These are phyloP conservation scores for Drosophila greeni DNA, from an alignment of 2,888 invertebrate species.

Conservation along the genomic window DNA sequence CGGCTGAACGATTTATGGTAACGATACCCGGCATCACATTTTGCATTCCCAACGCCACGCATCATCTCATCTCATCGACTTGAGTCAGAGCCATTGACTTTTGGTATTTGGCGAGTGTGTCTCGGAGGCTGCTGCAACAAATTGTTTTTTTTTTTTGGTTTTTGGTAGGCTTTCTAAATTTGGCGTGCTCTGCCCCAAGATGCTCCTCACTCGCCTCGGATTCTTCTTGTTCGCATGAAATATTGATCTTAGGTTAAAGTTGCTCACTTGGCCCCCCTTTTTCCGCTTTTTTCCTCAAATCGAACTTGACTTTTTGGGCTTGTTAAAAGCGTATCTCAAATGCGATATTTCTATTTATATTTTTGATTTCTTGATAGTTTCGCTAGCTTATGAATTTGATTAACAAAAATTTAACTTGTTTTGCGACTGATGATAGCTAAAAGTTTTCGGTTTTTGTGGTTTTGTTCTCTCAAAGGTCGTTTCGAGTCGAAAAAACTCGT, in stretches of 20 bases:
- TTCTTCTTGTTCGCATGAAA: constrained; percentile 30
- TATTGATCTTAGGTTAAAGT: constrained; percentile 26
- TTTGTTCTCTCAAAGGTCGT: constrained; percentile 70
- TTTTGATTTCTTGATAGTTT: constrained; percentile 52
- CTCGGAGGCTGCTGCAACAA: constrained; percentile 28
- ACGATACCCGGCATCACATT: constrained; percentile 12
- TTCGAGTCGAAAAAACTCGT: constrained; percentile 19
- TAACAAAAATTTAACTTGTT: constrained; percentile 63
- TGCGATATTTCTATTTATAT: constrained; percentile 58
- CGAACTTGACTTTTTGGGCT: constrained; percentile 35
- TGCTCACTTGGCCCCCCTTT: constrained; percentile 13
- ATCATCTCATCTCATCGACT: constrained; percentile 21
- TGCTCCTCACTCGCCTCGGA: constrained; percentile 16
- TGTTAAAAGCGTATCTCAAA: constrained; percentile 41
- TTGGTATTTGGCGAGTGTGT: constrained; percentile 55
- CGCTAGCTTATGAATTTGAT: constrained; percentile 55
- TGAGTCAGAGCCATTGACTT: constrained; percentile 57
- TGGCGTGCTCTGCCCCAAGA: constrained; percentile 46
- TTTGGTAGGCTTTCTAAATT: constrained; percentile 65
- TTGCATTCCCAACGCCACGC: constrained; percentile 20
- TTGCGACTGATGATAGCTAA: constrained; percentile 45
- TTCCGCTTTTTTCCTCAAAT: constrained; percentile 13
- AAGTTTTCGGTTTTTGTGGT: constrained; percentile 37
- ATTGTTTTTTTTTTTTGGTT: constrained; percentile 18
- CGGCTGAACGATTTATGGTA: constrained; percentile 31